Evolutionary conservation across 2,888 invertebrate genomes (phyloP).

Genomic region (Thymelicus lineola): DNA sequence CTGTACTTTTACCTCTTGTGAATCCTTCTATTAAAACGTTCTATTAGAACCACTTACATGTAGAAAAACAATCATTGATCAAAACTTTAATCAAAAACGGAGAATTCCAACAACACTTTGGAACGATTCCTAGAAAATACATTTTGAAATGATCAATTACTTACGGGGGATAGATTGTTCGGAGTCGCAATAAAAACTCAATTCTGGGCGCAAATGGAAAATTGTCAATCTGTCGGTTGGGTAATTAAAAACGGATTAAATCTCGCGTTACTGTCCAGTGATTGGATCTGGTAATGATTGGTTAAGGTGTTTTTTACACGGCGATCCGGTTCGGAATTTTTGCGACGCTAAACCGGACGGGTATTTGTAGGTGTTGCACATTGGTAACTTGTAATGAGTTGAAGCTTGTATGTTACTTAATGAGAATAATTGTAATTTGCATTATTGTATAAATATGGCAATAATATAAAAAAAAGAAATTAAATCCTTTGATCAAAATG

Average conservation of each 20-base stretch:
- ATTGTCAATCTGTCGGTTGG: constrained; percentile 36
- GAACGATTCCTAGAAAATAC: constrained; percentile 24
- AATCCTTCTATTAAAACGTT: neutral
- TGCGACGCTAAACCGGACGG: no score
- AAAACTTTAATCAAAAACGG: constrained; percentile 14
- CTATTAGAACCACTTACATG: neutral
- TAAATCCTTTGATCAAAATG: no score
- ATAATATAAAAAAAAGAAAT: no score
- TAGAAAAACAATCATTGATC: constrained; percentile 4
- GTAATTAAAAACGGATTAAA: constrained; percentile 41
- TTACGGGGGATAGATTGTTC: constrained; percentile 26
- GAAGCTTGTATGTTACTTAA: no score
- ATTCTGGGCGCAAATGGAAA: constrained; percentile 36
- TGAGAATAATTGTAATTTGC: no score
- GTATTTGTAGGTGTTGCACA: no score
- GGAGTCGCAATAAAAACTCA: constrained; percentile 32
- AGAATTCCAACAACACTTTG: constrained; percentile 1
- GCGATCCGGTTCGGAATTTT: neutral
- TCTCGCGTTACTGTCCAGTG: constrained; percentile 31
- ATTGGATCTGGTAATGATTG: constrained; percentile 34
- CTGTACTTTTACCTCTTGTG: no score
- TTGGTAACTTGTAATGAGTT: no score
- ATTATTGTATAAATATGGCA: no score
- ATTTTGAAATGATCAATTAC: constrained; percentile 28
- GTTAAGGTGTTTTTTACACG: constrained; percentile 15